Evolutionary conservation across 2,797 vertebrate species (phyloP), one percentile per base, ranked within the genome.

Genomic region (Caiman crocodilus): DNA sequence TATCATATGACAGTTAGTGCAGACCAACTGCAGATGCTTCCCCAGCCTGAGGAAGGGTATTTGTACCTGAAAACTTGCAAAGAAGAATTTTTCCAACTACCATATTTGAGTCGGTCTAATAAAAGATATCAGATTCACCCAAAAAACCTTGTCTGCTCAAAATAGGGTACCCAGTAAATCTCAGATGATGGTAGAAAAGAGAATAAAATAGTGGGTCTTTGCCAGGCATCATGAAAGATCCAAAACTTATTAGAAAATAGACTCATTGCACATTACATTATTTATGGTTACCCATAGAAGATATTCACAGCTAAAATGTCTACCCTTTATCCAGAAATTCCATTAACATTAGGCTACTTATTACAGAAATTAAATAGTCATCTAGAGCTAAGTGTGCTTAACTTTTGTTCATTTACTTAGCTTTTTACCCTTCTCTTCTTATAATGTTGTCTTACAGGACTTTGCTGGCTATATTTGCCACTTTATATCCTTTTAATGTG

Each of bases 361-460:
- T 50, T 50, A 50, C 10, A 50, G 42, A 50, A 50, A 50, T 50
- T 10, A 7, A 50, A 30, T 13, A 60, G 59, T 75, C 28, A 20
- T 86, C 56, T 81, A 73, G 90, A 88, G 18, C 21, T 84, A 64
- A 84, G 80, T 2, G 23, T 61, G 17, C 0, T 3, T 21, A 18
- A 2, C 13, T 32, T 14, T 78, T 92, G 79, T 57, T 87, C 15
- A 23, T 78, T n/a, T 74, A 74, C 2, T 4, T 32, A 42, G 10
- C 4, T n/a, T 76, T 83, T 78, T 58, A 5, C 17, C 0, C 84
- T 92, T 94, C 30, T 57, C 86, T 84, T 85, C n/a, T 87, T 7
- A 56, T 88, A 64, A 64, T 64, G 28, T 28, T 28, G 17, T 64
- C n/a, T 88, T 30, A 56, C 61, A 13, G 2, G 74, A 25, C 2